These are phyloP conservation scores for Acrocyrtus sp. DNA, from an alignment of 2,888 invertebrate genomes.

Conservation along the genomic window DNA sequence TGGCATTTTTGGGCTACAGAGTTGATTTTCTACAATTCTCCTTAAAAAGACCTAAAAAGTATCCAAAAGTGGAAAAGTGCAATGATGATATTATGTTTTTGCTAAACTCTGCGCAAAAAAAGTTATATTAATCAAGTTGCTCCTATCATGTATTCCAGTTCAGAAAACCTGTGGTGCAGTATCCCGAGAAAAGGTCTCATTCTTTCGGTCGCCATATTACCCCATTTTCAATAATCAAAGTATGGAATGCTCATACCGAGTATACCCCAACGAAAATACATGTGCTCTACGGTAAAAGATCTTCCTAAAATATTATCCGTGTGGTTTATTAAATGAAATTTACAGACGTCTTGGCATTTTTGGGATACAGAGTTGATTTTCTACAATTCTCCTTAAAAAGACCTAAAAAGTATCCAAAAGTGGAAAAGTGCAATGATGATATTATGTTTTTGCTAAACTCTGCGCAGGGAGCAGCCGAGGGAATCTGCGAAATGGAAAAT, in stretches of 20 bases:
- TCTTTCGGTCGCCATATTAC: conserved; percentile 65
- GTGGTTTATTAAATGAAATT: too few species aligned
- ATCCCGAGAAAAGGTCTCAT: conserved; percentile 64
- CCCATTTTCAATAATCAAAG: conserved; percentile 64
- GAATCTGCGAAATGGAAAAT: conserved; percentile 59
- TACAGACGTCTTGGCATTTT: too few species aligned
- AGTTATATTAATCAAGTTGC: too few species aligned
- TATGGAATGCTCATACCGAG: conserved; percentile 65
- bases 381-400: conserved; percentile 64
- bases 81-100: conserved; percentile 55
- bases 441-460: conserved; percentile 56
- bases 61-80: conserved; percentile 55
- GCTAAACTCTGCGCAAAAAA: conserved; percentile 54
- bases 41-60: conserved; percentile 63
- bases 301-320: background rate
- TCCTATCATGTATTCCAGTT: too few species aligned
- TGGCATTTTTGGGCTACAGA: conserved; percentile 49
- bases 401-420: conserved; percentile 58
- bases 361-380: conserved; percentile 64
- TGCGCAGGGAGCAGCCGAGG: conserved; percentile 53
- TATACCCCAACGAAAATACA: conserved; percentile 64
- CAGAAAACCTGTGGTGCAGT: conserved; percentile 65
- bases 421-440: conserved; percentile 58
- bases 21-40: conserved; percentile 65
- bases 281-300: too few species aligned